phyloP scores from a whole-genome alignment of 1,140 invertebrate species.

The Heterodera schachtii region DNA sequence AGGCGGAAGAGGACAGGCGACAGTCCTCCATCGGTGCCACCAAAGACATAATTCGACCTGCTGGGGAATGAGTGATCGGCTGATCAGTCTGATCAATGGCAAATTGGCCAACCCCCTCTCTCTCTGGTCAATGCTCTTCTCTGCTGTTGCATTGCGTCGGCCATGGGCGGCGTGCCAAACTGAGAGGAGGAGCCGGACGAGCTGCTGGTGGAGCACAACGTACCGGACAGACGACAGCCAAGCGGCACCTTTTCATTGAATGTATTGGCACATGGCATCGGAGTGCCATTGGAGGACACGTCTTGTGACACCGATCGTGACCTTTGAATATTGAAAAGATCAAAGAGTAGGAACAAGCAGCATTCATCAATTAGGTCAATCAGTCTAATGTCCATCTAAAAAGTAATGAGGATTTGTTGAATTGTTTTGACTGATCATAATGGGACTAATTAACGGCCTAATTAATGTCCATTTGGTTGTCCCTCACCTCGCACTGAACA shows the following conservation, averaged over 20 bases:
- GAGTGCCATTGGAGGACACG: constrained; percentile 41
- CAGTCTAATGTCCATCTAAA: too few species aligned
- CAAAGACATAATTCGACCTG: background rate
- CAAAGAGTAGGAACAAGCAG: background rate
- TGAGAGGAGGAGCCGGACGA: constrained; percentile 1
- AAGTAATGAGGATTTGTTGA: too few species aligned
- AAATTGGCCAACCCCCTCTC: background rate
- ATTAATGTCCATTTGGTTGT: too few species aligned
- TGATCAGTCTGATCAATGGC: background rate
- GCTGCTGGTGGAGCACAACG: background rate
- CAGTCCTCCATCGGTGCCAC: background rate
- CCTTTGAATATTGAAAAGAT: constrained; percentile 20
- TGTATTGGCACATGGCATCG: background rate
- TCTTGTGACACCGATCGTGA: constrained; percentile 66
- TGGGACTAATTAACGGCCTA: background rate
- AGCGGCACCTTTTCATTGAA: background rate
- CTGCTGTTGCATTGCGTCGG: background rate
- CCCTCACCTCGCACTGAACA: constrained; percentile 73
- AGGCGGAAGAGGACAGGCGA: background rate
- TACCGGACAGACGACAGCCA: constrained; percentile 7
- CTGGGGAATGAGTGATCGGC: background rate
- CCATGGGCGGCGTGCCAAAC: background rate
- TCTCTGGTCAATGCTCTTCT: background rate
- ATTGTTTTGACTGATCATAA: too few species aligned
- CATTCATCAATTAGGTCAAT: too few species aligned